These are phyloP conservation scores for Samia ricini DNA, from an alignment of 1,140 invertebrate genomes.

Conservation along the genomic window DNA sequence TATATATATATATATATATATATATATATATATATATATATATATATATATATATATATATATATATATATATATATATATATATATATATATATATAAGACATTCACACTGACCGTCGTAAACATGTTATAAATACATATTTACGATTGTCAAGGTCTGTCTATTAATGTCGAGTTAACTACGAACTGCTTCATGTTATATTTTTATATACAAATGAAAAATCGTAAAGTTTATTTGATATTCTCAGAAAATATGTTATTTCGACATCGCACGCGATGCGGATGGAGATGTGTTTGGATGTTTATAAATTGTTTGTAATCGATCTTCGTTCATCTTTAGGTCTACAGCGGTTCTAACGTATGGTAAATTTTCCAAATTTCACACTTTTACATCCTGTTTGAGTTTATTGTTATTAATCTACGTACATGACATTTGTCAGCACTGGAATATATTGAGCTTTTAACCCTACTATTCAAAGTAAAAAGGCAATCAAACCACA, in stretches of 20 bases:
- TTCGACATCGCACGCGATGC: slow-evolving; percentile 18
- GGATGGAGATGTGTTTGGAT: slow-evolving; percentile 22
- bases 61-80: too few relatives aligned
- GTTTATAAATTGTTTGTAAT: slow-evolving; percentile 22
- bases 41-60: too few relatives aligned
- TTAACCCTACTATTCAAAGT: too few relatives aligned
- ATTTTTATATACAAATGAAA: slow-evolving; percentile 22
- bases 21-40: too few relatives aligned
- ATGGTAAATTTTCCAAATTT: background rate
- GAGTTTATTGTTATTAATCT: too few relatives aligned
- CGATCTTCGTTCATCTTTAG: slow-evolving; percentile 24
- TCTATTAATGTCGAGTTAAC: slow-evolving; percentile 36
- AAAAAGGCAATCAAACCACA: too few relatives aligned
- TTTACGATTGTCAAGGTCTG: slow-evolving; percentile 43
- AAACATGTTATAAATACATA: slow-evolving; percentile 44
- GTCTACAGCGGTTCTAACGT: slow-evolving; percentile 1
- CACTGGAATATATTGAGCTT: too few relatives aligned
- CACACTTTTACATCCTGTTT: too few relatives aligned
- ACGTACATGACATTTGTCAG: too few relatives aligned
- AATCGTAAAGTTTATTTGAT: slow-evolving; percentile 12
- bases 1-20: too few relatives aligned
- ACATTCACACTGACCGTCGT: slow-evolving; percentile 52
- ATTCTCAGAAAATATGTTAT: slow-evolving; percentile 17
- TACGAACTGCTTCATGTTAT: slow-evolving; percentile 15
- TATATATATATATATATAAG: slow-evolving; percentile 46